Conservation (phyloP, 1,140 invertebrate species). For the Dendrolimus punctatus region DNA sequence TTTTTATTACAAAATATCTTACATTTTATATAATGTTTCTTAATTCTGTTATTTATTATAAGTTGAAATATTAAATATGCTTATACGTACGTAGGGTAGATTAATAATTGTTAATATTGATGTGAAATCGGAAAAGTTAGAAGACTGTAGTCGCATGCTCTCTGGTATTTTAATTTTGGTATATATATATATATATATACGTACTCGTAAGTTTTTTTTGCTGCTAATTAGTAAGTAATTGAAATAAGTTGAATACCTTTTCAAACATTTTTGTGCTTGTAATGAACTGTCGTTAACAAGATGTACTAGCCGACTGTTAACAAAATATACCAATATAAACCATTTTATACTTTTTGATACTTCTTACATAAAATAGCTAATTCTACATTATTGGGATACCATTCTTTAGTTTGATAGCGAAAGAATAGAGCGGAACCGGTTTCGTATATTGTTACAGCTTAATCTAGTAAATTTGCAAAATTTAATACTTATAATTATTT, state of each 20-base stretch:
- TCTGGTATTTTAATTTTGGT: too few species aligned
- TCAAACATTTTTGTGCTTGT: constrained; percentile 37
- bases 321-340: constrained; percentile 28
- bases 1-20: too few species aligned
- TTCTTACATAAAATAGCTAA: constrained; percentile 58
- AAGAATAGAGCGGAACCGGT: constrained; percentile 30
- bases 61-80: too few species aligned
- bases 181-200: too few species aligned
- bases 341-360: constrained; percentile 62
- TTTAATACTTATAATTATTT: too few species aligned
- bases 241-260: constrained; percentile 26
- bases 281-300: constrained; percentile 43
- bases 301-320: constrained; percentile 53
- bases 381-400: constrained; percentile 34
- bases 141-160: too few species aligned
- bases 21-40: too few species aligned
- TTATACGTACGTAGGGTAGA: too few species aligned
- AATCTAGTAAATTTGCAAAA: too few species aligned
- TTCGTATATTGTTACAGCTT: not conserved
- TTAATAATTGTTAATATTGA: too few species aligned
- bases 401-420: constrained; percentile 24
- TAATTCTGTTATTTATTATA: too few species aligned
- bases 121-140: too few species aligned
- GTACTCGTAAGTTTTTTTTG: not conserved
- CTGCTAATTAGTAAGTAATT: not conserved